Evolutionary conservation across 2,113 vertebrate genomes (phyloP).

Genomic region (Cricetomys ansorgei): DNA sequence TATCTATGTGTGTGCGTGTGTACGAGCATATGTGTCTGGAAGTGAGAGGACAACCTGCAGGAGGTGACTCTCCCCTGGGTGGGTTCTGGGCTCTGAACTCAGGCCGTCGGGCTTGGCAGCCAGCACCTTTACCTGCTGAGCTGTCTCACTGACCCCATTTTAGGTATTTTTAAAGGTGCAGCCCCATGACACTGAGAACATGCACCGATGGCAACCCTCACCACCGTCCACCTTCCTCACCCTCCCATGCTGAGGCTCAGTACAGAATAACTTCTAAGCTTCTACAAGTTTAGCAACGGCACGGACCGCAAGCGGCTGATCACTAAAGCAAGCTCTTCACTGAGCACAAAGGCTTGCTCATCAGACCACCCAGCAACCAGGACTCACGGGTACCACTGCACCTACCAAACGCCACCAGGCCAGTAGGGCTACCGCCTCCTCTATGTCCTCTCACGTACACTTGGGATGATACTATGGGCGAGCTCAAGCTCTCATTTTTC

Average conservation of each 20-base stretch:
- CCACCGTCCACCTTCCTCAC: no score
- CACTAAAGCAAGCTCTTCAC: not conserved
- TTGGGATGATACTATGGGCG: accelerated
- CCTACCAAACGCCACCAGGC: accelerated
- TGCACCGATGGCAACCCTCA: no score
- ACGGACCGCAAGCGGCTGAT: not conserved
- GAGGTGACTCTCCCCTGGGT: not conserved
- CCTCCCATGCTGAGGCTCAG: not conserved
- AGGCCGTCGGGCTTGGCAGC: not conserved
- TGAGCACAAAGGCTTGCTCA: not conserved
- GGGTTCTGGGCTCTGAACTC: not conserved
- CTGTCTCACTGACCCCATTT: not conserved
- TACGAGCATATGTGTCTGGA: not conserved
- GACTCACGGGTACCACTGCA: no score
- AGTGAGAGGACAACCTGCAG: not conserved
- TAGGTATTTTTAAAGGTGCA: accelerated
- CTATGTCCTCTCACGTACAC: not conserved
- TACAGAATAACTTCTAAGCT: not conserved
- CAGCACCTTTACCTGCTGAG: not conserved
- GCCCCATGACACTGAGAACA: not conserved
- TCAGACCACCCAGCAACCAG: not conserved
- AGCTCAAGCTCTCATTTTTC: not conserved
- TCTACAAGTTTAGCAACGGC: not conserved
- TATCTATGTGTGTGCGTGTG: not conserved
- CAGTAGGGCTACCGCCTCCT: accelerated